Percentiles rank a stretch among this genome's conserved stretches.
These are phyloP conservation scores for Hydrolagus colliei DNA, from an alignment of 2,797 vertebrate species.

Conservation along the genomic window DNA sequence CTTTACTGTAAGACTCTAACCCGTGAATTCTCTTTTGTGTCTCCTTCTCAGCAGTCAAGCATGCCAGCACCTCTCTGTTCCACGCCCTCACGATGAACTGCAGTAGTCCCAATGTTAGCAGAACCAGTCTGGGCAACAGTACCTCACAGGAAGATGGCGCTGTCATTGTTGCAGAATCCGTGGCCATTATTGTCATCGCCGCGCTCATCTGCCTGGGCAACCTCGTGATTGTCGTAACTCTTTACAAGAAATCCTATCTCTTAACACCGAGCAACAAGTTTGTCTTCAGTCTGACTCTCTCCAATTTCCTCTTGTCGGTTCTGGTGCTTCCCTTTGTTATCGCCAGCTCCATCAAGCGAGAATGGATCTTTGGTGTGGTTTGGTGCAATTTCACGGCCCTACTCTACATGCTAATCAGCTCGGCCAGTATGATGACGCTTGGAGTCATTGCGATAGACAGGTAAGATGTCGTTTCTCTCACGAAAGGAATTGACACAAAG, in stretches of 20 bases:
- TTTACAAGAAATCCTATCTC: conserved; percentile 89
- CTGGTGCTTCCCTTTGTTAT: conserved; percentile 88
- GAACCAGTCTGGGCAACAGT: conserved; percentile 57
- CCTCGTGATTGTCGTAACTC: conserved; percentile 77
- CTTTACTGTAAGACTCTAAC: too few relatives aligned
- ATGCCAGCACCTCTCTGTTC: conserved; percentile 51
- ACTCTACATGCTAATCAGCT: conserved; percentile 93
- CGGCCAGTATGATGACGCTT: conserved; percentile 94
- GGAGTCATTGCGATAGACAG: conserved; percentile 92
- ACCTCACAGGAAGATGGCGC: conserved; percentile 46
- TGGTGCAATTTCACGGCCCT: conserved; percentile 98
- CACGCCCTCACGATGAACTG: conserved; percentile 71
- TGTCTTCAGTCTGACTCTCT: conserved; percentile 92
- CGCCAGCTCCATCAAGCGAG: conserved; percentile 75
- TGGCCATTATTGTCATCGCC: conserved; percentile 79
- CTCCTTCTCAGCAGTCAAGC: conserved; percentile 48
- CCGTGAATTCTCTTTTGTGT: conserved; percentile 37
- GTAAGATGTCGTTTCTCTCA: conserved; percentile 52
- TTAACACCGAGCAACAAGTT: conserved; percentile 98
- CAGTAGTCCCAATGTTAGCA: conserved; percentile 67
- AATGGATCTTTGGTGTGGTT: conserved; percentile 94
- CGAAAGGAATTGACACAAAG: too few relatives aligned
- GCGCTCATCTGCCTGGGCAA: conserved; percentile 87
- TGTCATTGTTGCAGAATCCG: conserved; percentile 63
- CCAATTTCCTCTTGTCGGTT: conserved; percentile 84